Conservation (phyloP, 2,888 invertebrate species). For the Trichopoda pennipes region DNA sequence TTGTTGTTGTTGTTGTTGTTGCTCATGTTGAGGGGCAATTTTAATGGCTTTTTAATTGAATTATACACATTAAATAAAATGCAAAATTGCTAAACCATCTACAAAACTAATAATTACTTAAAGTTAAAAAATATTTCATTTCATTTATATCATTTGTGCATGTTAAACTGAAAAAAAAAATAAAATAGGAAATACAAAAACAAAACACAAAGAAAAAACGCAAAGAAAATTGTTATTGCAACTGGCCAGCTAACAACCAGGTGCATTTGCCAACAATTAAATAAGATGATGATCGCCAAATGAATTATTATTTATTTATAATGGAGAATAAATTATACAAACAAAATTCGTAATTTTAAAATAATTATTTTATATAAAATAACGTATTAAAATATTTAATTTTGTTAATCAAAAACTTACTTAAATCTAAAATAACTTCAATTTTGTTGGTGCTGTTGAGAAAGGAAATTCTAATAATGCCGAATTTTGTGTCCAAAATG, state of each 20-base stretch:
- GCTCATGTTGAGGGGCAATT: slow-evolving; percentile 28
- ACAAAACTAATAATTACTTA: slow-evolving; percentile 35
- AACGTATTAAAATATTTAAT: too few species aligned
- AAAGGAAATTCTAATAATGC: too few species aligned
- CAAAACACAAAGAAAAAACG: background rate
- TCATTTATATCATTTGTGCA: slow-evolving; percentile 39
- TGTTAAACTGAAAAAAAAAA: background rate
- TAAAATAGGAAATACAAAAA: too few species aligned
- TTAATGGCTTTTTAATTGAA: slow-evolving; percentile 69
- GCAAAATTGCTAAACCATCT: slow-evolving; percentile 45
- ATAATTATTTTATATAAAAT: background rate
- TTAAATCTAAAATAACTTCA: too few species aligned
- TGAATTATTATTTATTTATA: slow-evolving; percentile 22
- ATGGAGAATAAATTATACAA: slow-evolving; percentile 43
- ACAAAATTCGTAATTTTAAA: too few species aligned
- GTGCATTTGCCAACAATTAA: slow-evolving; percentile 58
- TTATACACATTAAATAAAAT: slow-evolving; percentile 44
- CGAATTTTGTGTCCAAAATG: too few species aligned
- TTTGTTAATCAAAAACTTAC: too few species aligned
- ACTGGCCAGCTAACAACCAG: slow-evolving; percentile 40
- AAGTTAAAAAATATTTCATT: slow-evolving; percentile 17
- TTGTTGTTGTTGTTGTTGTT: background rate
- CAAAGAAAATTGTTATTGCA: background rate
- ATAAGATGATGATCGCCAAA: slow-evolving; percentile 39
- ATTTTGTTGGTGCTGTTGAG: too few species aligned